Evolutionary conservation across 2,797 vertebrate genomes (phyloP).

Genomic region (Hemibagrus guttatus): DNA sequence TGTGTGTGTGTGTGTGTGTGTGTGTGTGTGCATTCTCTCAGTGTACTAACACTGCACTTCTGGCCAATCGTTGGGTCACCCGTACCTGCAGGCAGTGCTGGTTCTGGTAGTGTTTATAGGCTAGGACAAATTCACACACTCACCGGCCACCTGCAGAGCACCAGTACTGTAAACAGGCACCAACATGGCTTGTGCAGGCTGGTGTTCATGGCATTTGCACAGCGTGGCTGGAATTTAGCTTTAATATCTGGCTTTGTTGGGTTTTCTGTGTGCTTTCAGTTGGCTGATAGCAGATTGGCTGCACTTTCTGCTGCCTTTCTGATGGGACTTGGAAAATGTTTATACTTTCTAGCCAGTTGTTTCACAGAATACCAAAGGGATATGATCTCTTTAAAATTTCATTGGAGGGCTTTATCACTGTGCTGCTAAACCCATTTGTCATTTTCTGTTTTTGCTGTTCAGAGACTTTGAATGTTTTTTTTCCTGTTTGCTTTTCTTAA

Average conservation of each 20-base stretch:
- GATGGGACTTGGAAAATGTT: conserved; percentile 42
- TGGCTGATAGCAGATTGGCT: conserved; percentile 29
- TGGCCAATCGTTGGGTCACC: conserved; percentile 38
- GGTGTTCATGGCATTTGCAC: conserved; percentile 33
- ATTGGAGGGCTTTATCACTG: conserved; percentile 38
- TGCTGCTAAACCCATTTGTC: conserved; percentile 56
- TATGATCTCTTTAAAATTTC: conserved; percentile 53
- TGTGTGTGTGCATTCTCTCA: not conserved
- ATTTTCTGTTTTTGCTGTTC: conserved; percentile 49
- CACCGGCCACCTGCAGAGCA: conserved; percentile 49
- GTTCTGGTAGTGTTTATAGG: conserved; percentile 28
- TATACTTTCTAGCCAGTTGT: conserved; percentile 38
- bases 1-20: not conserved
- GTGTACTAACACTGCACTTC: conserved; percentile 14
- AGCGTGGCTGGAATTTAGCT: conserved; percentile 17
- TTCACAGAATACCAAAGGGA: conserved; percentile 35
- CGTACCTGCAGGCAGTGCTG: conserved; percentile 22
- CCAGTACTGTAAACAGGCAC: conserved; percentile 23
- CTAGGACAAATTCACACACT: conserved; percentile 16
- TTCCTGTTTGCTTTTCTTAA: conserved; percentile 12
- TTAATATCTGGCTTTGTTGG: conserved; percentile 31
- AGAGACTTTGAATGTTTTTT: conserved; percentile 32
- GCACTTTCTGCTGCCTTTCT: conserved; percentile 30
- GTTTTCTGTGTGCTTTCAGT: conserved; percentile 35
- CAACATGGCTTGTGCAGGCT: conserved; percentile 1